Percentiles rank a stretch among this genome's conserved stretches.
These are phyloP conservation scores for Dusona sp. DNA, from an alignment of 2,888 invertebrate species.

Conservation along the genomic window DNA sequence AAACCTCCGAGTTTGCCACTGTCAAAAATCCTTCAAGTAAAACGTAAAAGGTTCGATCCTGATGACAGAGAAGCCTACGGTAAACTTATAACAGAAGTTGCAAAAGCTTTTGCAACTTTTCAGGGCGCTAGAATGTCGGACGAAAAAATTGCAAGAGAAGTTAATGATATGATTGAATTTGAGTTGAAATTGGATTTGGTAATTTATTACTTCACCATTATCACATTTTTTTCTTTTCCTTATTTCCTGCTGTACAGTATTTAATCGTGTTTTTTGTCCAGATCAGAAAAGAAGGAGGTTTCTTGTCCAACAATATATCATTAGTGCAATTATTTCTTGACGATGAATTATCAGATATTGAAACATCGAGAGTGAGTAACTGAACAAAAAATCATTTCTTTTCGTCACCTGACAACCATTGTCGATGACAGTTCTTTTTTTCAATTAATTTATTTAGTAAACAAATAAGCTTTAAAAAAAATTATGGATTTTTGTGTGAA, in stretches of 20 bases:
- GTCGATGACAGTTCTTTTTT: too few species aligned
- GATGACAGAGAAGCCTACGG: constrained; percentile 43
- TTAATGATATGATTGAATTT: constrained; percentile 53
- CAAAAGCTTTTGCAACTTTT: constrained; percentile 43
- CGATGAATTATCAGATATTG: background rate
- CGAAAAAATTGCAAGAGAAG: constrained; percentile 58
- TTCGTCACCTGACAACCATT: background rate
- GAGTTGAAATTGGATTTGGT: constrained; percentile 50
- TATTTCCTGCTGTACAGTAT: background rate
- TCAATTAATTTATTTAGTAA: background rate
- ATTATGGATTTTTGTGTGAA: background rate
- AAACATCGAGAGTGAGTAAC: constrained; percentile 36
- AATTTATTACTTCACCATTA: background rate
- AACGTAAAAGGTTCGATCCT: constrained; percentile 42
- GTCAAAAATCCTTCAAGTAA: background rate
- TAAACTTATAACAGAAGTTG: constrained; percentile 46
- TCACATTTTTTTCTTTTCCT: background rate
- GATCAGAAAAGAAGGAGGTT: background rate
- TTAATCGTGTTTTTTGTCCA: background rate
- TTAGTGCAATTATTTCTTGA: constrained; percentile 37
- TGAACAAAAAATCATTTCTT: background rate
- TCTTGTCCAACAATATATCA: constrained; percentile 7
- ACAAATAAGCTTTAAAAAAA: background rate
- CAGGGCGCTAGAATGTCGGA: constrained; percentile 45
- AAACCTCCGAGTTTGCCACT: constrained; percentile 47